A percentile compares a stretch with the other conserved stretches of the same genome.
Conservation (phyloP, 1,140 invertebrate genomes). For the Cecropterus lyciades region DNA sequence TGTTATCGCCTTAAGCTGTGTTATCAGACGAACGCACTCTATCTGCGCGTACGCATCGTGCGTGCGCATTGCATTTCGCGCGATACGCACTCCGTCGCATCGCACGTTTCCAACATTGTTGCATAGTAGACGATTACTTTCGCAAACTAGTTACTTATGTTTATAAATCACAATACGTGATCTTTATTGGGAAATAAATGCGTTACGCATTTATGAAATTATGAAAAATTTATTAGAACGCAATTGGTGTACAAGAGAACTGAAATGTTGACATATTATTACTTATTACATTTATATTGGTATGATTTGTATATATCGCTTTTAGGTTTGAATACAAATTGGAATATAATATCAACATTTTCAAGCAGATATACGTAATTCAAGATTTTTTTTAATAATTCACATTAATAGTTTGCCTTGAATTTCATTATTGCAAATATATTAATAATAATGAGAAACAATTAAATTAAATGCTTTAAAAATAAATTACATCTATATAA, state of each 20-base stretch:
- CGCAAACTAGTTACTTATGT: conserved; percentile 71
- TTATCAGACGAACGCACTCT: conserved; percentile 75
- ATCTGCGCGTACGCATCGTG: conserved; percentile 74
- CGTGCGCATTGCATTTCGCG: conserved; percentile 75
- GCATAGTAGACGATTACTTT: conserved; percentile 71
- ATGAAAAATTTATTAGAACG: conserved; percentile 47
- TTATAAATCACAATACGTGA: conserved; percentile 71
- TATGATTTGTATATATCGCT: background rate
- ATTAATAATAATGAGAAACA: too few relatives aligned
- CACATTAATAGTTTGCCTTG: too few relatives aligned
- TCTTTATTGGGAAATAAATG: conserved; percentile 71
- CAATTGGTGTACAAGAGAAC: conserved; percentile 1
- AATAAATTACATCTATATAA: too few relatives aligned
- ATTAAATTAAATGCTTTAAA: too few relatives aligned
- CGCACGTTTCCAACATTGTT: conserved; percentile 63
- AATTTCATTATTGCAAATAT: too few relatives aligned
- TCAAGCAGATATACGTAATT: too few relatives aligned
- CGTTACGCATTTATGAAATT: conserved; percentile 75
- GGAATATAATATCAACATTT: too few relatives aligned
- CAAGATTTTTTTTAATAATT: too few relatives aligned
- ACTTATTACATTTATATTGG: conserved; percentile 10
- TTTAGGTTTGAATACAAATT: too few relatives aligned
- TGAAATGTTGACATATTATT: conserved; percentile 27
- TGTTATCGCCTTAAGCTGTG: conserved; percentile 61
- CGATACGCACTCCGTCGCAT: conserved; percentile 60